Percentiles rank a stretch among this genome's conserved stretches.
phyloP scores from a whole-genome alignment of 2,888 invertebrate species.

The Pollenia griseotomentosa region DNA sequence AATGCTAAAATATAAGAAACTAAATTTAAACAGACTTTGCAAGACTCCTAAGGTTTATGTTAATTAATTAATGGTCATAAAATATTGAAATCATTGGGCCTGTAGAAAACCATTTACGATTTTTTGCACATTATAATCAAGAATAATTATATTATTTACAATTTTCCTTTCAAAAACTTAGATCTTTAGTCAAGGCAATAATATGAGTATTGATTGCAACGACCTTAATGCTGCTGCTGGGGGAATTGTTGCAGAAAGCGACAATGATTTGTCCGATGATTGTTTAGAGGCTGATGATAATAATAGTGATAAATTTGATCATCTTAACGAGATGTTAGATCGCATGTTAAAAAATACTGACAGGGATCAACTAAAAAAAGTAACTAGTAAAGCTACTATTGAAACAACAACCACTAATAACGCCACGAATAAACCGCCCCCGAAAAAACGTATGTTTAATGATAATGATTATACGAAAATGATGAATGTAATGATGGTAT shows the following conservation, averaged over 20 bases:
- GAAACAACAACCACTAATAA: constrained; percentile 5
- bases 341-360: constrained; percentile 61
- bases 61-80: no score
- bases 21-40: no score
- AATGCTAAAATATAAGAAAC: no score
- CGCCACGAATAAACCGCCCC: constrained; percentile 51
- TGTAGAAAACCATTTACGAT: background rate
- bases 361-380: background rate
- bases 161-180: constrained; percentile 8
- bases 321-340: constrained; percentile 77
- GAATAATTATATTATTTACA: background rate
- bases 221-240: background rate
- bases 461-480: constrained; percentile 76
- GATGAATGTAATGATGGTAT: constrained; percentile 82
- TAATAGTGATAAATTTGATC: constrained; percentile 56
- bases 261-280: constrained; percentile 27
- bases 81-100: background rate
- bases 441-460: constrained; percentile 75
- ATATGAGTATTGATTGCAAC: constrained; percentile 39
- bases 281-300: constrained; percentile 8
- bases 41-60: no score
- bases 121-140: no score
- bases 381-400: background rate
- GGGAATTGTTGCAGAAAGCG: constrained; percentile 41
- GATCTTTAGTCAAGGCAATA: constrained; percentile 46